These are phyloP conservation scores for Myiotriccus ornatus DNA, from an alignment of 2,797 vertebrate genomes.

Conservation along the genomic window DNA sequence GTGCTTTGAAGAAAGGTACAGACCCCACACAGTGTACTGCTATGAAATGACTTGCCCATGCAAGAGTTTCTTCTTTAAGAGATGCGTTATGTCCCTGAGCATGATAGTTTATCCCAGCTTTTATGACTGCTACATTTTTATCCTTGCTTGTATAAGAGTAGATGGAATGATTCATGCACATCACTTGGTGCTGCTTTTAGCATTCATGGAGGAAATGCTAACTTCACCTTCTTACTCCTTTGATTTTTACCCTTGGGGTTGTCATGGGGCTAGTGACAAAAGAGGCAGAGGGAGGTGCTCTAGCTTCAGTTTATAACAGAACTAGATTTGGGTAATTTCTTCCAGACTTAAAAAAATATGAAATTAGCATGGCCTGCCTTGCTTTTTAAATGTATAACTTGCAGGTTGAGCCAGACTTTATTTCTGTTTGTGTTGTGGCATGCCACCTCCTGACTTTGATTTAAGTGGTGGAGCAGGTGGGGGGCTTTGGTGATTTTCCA, in stretches of 20 bases:
- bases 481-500: not conserved
- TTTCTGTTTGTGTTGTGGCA: constrained; percentile 2
- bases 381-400: not conserved
- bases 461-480: not conserved
- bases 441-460: not conserved
- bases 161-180: constrained; percentile 29
- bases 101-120: not conserved
- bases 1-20: not conserved
- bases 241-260: not conserved
- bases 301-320: not conserved
- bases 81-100: not conserved
- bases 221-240: not conserved
- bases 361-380: not conserved
- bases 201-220: constrained; percentile 15
- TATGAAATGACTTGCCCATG: not conserved
- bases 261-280: not conserved
- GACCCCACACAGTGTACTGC: not conserved
- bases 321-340: not conserved
- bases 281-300: not conserved
- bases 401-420: not conserved
- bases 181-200: constrained; percentile 34
- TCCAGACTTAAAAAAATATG: not conserved
- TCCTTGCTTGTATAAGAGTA: not conserved
- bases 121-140: constrained; percentile 7
- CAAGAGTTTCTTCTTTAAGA: not conserved